A percentile compares a stretch with the other conserved stretches of the same genome.
phyloP scores from a whole-genome alignment of 2,113 vertebrate species.

The Heterotis niloticus region DNA sequence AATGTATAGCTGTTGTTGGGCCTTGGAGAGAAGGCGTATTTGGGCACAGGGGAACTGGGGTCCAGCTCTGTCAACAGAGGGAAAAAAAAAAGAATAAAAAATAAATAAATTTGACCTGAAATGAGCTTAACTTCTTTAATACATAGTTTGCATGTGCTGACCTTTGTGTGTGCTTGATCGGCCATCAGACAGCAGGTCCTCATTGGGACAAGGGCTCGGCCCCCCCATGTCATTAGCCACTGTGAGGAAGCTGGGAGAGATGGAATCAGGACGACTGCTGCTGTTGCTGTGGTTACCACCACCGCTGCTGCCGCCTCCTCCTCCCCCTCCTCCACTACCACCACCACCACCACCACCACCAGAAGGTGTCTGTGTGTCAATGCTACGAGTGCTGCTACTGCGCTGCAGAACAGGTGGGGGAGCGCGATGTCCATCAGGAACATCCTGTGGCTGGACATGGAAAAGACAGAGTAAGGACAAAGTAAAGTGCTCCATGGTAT shows the following conservation, averaged over 20 bases:
- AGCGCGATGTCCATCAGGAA: slow-evolving; percentile 92
- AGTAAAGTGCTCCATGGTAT: neutral
- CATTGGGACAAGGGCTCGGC: slow-evolving; percentile 77
- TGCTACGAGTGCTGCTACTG: slow-evolving; percentile 94
- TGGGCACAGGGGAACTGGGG: slow-evolving; percentile 90
- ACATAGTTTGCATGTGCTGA: neutral
- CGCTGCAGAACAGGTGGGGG: slow-evolving; percentile 82
- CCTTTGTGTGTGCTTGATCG: slow-evolving; percentile 80
- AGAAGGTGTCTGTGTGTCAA: slow-evolving; percentile 91
- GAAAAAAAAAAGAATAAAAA: neutral
- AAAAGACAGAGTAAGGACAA: neutral
- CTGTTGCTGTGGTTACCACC: slow-evolving; percentile 78
- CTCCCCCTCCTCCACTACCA: slow-evolving; percentile 60
- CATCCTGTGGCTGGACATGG: slow-evolving; percentile 80
- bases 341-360: slow-evolving; percentile 79
- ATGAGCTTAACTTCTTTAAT: neutral
- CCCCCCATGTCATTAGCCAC: slow-evolving; percentile 80
- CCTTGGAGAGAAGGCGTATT: slow-evolving; percentile 95
- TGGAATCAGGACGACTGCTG: slow-evolving; percentile 91
- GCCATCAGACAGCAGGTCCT: slow-evolving; percentile 70
- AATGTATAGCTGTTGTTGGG: slow-evolving; percentile 99
- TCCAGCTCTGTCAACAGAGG: slow-evolving; percentile 75
- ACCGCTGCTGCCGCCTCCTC: slow-evolving; percentile 78
- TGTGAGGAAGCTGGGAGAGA: slow-evolving; percentile 89
- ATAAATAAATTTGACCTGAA: no score